phyloP scores from a whole-genome alignment of 2,888 invertebrate genomes.

The Caenorhabditis sinica region DNA sequence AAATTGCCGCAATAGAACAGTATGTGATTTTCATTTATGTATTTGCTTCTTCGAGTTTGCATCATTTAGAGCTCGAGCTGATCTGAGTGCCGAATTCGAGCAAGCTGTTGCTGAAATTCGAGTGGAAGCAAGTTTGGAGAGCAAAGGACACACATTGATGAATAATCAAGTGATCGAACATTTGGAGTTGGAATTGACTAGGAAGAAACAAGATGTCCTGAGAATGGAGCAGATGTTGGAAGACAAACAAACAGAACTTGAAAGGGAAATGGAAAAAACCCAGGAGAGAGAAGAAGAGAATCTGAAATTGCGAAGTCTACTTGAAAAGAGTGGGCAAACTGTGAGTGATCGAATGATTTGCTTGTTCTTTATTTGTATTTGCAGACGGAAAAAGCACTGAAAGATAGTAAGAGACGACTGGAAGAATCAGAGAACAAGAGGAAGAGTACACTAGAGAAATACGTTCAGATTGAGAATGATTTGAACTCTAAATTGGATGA shows the following conservation, averaged over 20 bases:
- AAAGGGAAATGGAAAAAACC: conserved; percentile 51
- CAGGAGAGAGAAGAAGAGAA: conserved; percentile 65
- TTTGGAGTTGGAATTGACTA: conserved; percentile 56
- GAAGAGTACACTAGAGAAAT: conserved; percentile 59
- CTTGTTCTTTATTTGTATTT: not conserved
- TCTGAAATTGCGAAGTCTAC: conserved; percentile 61
- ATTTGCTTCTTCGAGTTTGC: too few relatives aligned
- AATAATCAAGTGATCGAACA: conserved; percentile 70
- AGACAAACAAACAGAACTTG: conserved; percentile 57
- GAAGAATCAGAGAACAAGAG: conserved; percentile 68
- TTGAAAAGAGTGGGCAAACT: conserved; percentile 66
- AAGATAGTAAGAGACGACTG: conserved; percentile 67
- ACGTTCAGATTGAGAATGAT: conserved; percentile 60
- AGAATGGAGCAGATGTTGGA: conserved; percentile 44
- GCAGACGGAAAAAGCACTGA: conserved; percentile 68
- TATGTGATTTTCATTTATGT: conserved; percentile 2
- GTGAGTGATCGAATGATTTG: conserved; percentile 4
- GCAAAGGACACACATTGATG: conserved; percentile 68
- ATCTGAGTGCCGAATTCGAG: conserved; percentile 63
- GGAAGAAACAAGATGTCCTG: conserved; percentile 52
- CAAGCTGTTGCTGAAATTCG: conserved; percentile 60
- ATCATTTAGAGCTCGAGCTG: conserved; percentile 64
- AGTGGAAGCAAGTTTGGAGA: conserved; percentile 64
- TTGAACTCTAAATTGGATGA: conserved; percentile 57
- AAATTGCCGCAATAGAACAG: conserved; percentile 67